Base-by-base conservation (phyloP, 2,888 invertebrate genomes). In the Cheilosia vulpina region DNA sequence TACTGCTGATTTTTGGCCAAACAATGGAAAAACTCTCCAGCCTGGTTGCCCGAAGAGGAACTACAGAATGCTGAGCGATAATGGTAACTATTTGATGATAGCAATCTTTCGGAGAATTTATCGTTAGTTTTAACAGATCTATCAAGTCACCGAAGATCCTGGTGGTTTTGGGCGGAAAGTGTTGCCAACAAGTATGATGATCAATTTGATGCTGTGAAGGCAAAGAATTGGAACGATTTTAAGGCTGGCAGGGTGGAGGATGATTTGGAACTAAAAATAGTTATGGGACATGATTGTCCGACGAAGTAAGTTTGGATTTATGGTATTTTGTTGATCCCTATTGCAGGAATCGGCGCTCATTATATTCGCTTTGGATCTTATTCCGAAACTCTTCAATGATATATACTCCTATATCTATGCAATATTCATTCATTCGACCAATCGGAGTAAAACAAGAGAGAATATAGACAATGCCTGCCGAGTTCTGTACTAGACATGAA, bases 1-100 rank as follows among this genome's bases (percentile, higher is more conserved):
- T 0, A 94, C 94, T 0, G 94, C 92, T 0, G 94, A 94, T 88
- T 94, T 94, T 90, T 94, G 94, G 94, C 94, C 94, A 0, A 94
- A 94, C 84, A 93, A 93, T 0, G 94, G 94, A 1, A 93, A 93
- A 88, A 93, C 94, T 68, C 89, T 93, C n/a, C 94, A 94, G 87
- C 94, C 94, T 0, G 94, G 94, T 0, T 94, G 94, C 85, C 94
- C 94, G 0, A 90, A 89, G 80, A 89, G 92, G 63, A 91, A 91
- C 72, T 92, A 90, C 85, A 90, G 89, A 89, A 89, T 90, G 89
- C 88, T 92, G 15, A 89, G 89, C 27, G 92, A 92, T 76, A 91
- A 91, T 87, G 92, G 90, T 90, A 87, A 78, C 17, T 45, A 21
- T 31, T 6, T 24, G 11, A 1, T 4, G 11, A 11, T 24, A 50